phyloP scores from a whole-genome alignment of 1,140 invertebrate species.

The Hetaerina americana region DNA sequence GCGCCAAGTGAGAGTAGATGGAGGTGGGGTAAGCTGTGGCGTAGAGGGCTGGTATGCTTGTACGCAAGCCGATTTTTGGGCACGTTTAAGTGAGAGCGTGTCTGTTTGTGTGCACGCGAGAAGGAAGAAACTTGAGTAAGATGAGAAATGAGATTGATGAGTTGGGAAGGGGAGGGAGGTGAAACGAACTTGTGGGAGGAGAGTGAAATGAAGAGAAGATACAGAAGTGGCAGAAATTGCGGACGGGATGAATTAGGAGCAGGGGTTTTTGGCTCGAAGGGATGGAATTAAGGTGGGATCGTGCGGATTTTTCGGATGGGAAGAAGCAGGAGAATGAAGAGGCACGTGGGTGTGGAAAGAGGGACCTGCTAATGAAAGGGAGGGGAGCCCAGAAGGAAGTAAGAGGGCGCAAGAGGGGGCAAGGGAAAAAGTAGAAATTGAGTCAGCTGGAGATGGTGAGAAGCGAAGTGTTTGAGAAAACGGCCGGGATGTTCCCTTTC shows the following conservation, averaged over 20 bases:
- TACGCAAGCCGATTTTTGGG: too few species aligned
- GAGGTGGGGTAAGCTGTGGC: too few species aligned
- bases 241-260: background rate
- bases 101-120: too few species aligned
- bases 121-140: background rate
- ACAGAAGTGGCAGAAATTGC: background rate
- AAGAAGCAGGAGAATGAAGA: too few species aligned
- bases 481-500: background rate
- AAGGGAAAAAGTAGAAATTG: background rate
- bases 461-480: too few species aligned
- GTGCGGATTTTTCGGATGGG: background rate
- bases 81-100: too few species aligned
- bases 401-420: background rate
- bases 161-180: too few species aligned
- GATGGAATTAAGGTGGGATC: background rate
- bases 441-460: background rate
- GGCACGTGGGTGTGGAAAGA: too few species aligned
- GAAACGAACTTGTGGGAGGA: background rate
- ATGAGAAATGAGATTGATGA: too few species aligned
- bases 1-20: too few species aligned
- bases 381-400: background rate
- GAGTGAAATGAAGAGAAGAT: background rate
- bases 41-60: too few species aligned
- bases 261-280: background rate
- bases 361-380: background rate